These are phyloP conservation scores for Leptura quadrifasciata DNA, from an alignment of 2,888 invertebrate species.

Conservation along the genomic window DNA sequence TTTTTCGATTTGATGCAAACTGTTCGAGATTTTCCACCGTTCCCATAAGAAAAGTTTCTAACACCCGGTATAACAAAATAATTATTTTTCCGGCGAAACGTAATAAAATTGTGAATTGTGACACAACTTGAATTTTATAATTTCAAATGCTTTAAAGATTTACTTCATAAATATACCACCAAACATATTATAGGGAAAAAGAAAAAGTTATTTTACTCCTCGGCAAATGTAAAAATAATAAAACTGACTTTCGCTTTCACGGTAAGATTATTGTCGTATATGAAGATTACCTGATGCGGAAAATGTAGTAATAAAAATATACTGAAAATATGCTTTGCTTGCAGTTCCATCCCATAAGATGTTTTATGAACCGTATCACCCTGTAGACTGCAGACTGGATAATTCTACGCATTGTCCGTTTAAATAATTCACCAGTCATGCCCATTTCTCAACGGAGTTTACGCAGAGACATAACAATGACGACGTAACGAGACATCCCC, in stretches of 20 bases:
- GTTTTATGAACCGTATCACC: constrained; percentile 8
- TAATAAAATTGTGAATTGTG: too few species aligned
- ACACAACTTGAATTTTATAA: too few species aligned
- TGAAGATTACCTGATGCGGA: not conserved
- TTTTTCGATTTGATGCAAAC: too few species aligned
- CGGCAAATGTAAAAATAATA: not conserved
- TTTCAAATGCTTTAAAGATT: too few species aligned
- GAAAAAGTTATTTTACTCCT: too few species aligned
- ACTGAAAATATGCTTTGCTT: not conserved
- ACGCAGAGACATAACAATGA: constrained; percentile 28
- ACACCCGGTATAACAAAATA: too few species aligned
- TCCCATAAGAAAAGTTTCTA: too few species aligned
- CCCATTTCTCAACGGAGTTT: constrained; percentile 14
- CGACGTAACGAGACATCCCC: constrained; percentile 21
- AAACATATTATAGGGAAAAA: too few species aligned
- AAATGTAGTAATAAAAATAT: not conserved
- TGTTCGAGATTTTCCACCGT: too few species aligned
- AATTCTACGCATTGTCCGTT: constrained; percentile 19
- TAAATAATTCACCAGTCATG: constrained; percentile 26
- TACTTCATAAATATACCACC: too few species aligned
- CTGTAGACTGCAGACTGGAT: not conserved
- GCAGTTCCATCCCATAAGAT: not conserved
- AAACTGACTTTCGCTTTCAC: not conserved
- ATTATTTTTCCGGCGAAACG: too few species aligned
- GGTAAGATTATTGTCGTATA: not conserved